Evolutionary conservation across 1,140 invertebrate species (phyloP).

Genomic region (Lordiphosa stackelbergi): DNA sequence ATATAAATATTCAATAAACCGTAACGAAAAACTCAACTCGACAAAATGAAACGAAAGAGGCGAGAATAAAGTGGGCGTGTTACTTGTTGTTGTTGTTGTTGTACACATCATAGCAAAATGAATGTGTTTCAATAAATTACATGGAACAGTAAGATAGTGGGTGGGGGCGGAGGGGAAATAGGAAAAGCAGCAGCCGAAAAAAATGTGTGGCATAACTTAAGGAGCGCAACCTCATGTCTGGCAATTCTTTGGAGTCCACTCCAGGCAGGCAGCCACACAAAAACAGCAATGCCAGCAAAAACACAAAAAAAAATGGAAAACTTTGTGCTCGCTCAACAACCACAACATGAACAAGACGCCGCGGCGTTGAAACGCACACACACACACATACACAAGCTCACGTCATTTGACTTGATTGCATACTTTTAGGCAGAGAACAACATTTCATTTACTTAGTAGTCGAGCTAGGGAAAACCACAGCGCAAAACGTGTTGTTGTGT

Average conservation of each 20-base stretch:
- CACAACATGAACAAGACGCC: constrained; percentile 23
- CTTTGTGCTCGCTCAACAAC: constrained; percentile 13
- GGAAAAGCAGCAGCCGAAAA: constrained; percentile 22
- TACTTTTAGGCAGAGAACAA: constrained; percentile 59
- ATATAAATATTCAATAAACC: constrained; percentile 72
- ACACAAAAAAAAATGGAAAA: constrained; percentile 6
- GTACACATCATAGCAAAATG: constrained; percentile 64
- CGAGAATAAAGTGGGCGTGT: constrained; percentile 63
- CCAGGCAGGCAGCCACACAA: constrained; percentile 22
- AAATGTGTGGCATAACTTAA: constrained; percentile 59
- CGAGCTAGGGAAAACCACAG: constrained; percentile 1
- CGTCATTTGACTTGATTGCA: constrained; percentile 69
- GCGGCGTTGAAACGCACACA: constrained; percentile 24
- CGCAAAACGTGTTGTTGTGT: constrained; percentile 53
- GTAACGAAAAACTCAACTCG: not conserved
- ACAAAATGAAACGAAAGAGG: constrained; percentile 2
- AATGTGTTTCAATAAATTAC: constrained; percentile 74
- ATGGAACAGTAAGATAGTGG: constrained; percentile 29
- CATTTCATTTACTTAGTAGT: constrained; percentile 39
- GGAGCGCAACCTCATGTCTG: constrained; percentile 33
- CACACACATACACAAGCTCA: constrained; percentile 12
- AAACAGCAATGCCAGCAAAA: constrained; percentile 5
- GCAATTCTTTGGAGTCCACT: constrained; percentile 54
- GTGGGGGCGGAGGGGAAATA: constrained; percentile 19
- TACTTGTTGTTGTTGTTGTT: constrained; percentile 25